Evolutionary conservation across 2,888 invertebrate genomes (phyloP).

Genomic region (Drosophila prolongata): DNA sequence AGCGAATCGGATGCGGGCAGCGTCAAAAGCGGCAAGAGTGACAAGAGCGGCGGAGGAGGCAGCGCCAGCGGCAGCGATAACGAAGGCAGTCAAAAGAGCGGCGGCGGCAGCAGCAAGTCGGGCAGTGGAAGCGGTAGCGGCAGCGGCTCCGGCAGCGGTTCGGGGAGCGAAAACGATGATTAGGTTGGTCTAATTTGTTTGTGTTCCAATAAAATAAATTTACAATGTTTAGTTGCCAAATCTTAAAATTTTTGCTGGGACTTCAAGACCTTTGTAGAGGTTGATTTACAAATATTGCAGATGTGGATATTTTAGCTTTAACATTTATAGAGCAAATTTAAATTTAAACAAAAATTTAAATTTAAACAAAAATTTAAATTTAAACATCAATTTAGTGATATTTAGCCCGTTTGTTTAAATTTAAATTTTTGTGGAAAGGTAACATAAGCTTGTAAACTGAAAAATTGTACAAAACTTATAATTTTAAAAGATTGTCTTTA

Average conservation of each 20-base stretch:
- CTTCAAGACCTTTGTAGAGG: no score
- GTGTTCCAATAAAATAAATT: slow-evolving; percentile 20
- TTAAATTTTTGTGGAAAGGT: no score
- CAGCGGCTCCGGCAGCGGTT: slow-evolving; percentile 61
- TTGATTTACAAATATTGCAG: no score
- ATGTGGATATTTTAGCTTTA: no score
- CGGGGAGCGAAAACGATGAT: slow-evolving; percentile 65
- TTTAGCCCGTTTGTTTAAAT: no score
- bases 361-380: no score
- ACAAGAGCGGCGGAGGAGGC: slow-evolving; percentile 46
- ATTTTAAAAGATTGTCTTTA: no score
- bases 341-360: no score
- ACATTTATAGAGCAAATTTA: no score
- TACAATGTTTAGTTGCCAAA: background rate
- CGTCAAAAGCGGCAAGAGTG: slow-evolving; percentile 67
- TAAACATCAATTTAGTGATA: no score
- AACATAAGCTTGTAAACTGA: no score
- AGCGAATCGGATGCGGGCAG: slow-evolving; percentile 85
- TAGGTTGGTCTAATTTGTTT: slow-evolving; percentile 21
- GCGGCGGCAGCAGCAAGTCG: slow-evolving; percentile 38
- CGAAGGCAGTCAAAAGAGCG: slow-evolving; percentile 41
- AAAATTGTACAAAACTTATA: no score
- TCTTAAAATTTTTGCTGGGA: background rate
- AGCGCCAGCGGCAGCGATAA: slow-evolving; percentile 58
- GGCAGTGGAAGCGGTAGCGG: slow-evolving; percentile 55